Evolutionary conservation across 2,797 vertebrate genomes (phyloP), one percentile per base, ranked within the genome.

Genomic region (Enteromius radiatus): DNA sequence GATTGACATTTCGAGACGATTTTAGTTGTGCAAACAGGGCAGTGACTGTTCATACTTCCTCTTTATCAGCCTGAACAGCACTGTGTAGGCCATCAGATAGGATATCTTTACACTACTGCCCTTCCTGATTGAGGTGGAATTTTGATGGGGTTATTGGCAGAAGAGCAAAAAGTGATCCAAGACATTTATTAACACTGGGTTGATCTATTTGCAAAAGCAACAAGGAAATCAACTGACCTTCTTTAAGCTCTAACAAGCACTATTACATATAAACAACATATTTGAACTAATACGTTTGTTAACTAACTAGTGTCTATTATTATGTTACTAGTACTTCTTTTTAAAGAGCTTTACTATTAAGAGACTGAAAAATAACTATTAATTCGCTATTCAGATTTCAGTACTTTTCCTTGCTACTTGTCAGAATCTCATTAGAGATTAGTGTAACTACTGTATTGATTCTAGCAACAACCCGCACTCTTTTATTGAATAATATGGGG

Each of bases 31-130:
- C 61, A 65, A 65, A 49, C 14, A 52, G 31, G 21, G 52, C n/a
- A 54, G 11, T 65, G 61, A 75, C 12, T 63, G 56, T 63, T 69
- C 31, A n/a, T 26, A 59, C 63, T 82, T 82, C 80, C 47, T 82
- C 26, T 33, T 45, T 77, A 77, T 77, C 36, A 45, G n/a, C 26
- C 15, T 8, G 59, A 52, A 64, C 70, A 67, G 33, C 36, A 69
- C 19, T 67, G 56, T 63, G 31, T 31, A 76, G 31, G 61, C 23
- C 47, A 82, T 59, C 63, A 76, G 73, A 59, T 47, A 76, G 33
- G 65, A 59, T 45, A 69, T 69, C 63, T 61, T 82, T 36, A 47
- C 38, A 61, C 19, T 59, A 43, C 36, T 33, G 64, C 36, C 19
- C 4, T 75, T 75, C 31, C 59, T 75, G 49, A 31, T 76, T 43